Evolutionary conservation across 2,113 vertebrate species (phyloP).

Genomic region (Spheniscus mendiculus): DNA sequence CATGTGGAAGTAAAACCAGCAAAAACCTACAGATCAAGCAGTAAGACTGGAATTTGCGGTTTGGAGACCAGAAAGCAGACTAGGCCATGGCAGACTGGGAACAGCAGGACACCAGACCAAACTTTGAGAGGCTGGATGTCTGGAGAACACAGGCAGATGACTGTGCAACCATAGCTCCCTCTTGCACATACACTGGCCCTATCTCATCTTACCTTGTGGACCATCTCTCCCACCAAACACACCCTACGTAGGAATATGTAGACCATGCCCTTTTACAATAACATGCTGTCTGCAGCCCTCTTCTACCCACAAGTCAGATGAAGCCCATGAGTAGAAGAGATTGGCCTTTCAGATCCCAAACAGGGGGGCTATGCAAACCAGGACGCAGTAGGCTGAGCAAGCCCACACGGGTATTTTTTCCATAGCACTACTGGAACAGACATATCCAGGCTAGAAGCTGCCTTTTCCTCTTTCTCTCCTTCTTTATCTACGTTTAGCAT

Average conservation of each 20-base stretch:
- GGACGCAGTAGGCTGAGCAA: background rate
- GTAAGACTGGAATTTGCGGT: background rate
- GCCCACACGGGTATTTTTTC: background rate
- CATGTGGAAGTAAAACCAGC: background rate
- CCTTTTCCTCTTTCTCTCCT: background rate
- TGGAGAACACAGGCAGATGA: background rate
- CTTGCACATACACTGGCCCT: background rate
- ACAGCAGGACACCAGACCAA: background rate
- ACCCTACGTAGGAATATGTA: background rate
- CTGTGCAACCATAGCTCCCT: background rate
- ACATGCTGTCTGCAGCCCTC: background rate
- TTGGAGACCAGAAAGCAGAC: background rate
- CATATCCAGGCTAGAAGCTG: background rate
- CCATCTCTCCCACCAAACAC: background rate
- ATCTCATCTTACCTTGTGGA: background rate
- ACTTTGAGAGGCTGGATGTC: background rate
- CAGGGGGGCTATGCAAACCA: background rate
- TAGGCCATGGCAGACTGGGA: background rate
- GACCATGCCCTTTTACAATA: background rate
- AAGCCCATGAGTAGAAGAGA: background rate
- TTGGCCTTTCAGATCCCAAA: background rate
- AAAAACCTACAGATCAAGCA: background rate
- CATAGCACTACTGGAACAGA: background rate
- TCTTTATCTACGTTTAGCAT: background rate
- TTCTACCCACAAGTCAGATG: background rate